Evolutionary conservation across 1,140 invertebrate genomes (phyloP), one percentile per base, ranked within the genome.

Genomic region (Philopotamus ludificatus): DNA sequence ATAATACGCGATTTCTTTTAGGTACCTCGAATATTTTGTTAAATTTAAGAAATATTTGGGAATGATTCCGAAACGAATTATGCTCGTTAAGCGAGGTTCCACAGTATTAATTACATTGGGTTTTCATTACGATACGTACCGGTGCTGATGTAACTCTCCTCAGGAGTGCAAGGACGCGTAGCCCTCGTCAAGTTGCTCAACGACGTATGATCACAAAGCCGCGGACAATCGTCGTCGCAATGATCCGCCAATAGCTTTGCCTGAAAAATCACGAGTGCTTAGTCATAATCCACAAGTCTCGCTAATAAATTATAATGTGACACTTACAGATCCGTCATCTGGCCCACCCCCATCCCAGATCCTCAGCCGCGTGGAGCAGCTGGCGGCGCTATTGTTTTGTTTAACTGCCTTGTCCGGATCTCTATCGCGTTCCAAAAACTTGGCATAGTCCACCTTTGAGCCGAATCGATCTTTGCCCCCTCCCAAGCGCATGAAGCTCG

Each of bases 161-260:
- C 83, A 0, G 81, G 74, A 12, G 85, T 83, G 70, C 92, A 93
- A 0, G 91, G 90, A 10, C 92, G 81, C 0, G 90, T 90, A 0
- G 83, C 76, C 44, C 90, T 83, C 1, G 89, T 90, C 1, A 86
- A 81, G 70, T 92, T 92, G 45, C 85, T 83, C 1, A 92, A 78
- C 1, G 90, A 87, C 1, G 88, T 89, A 66, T 93, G 90, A 63
- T 92, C 91, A 72, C 92, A 94, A 3, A 93, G 77, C 68, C 85
- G 84, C 1, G 91, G 91, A 1, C 87, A 83, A 65, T 89, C 86
- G 47, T 84, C 79, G 71, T 90, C 88, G 74, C 91, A 93, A 72
- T 91, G 86, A 44, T 87, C 86, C 10, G 82, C 86, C n/a, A 80
- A 61, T 12, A 74, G 57, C 15, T 66, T 67, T 49, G 74, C 71